Conservation (phyloP, 2,888 invertebrate genomes). For the Apamea monoglypha region DNA sequence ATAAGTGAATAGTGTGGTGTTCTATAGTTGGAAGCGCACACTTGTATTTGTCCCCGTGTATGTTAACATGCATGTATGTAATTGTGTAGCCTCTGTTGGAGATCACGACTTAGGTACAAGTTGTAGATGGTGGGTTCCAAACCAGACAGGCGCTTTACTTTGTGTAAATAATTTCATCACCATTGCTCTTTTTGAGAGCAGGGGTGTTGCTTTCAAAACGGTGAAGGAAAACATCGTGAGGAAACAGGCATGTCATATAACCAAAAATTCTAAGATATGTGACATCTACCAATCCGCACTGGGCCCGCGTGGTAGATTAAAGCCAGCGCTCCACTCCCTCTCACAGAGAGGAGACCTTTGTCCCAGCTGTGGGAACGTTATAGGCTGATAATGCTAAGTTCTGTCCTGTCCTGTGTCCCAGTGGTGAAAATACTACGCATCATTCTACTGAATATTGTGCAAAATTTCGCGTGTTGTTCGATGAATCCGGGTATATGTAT, state of each 20-base stretch:
- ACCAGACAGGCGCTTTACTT: background rate
- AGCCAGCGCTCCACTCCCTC: background rate
- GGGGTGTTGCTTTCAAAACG: background rate
- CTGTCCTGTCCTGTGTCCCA: background rate
- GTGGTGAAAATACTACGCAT: constrained; percentile 15
- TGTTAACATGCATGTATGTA: background rate
- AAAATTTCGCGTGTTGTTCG: constrained; percentile 18
- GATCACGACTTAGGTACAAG: background rate
- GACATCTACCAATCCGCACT: background rate
- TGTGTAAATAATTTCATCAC: background rate
- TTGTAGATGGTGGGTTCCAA: background rate
- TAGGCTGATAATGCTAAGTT: background rate
- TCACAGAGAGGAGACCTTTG: background rate
- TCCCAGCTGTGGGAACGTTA: no score
- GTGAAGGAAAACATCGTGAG: background rate
- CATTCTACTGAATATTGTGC: constrained; percentile 9
- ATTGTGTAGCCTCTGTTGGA: background rate
- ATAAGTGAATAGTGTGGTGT: no score
- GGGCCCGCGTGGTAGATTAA: background rate
- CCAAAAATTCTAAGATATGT: background rate
- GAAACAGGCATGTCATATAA: background rate
- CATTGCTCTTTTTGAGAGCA: background rate
- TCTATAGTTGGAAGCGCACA: no score
- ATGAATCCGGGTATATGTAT: constrained; percentile 42
- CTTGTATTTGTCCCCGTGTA: background rate